Conservation (phyloP, 1,140 invertebrate genomes). For the Drosophila carrolli region DNA sequence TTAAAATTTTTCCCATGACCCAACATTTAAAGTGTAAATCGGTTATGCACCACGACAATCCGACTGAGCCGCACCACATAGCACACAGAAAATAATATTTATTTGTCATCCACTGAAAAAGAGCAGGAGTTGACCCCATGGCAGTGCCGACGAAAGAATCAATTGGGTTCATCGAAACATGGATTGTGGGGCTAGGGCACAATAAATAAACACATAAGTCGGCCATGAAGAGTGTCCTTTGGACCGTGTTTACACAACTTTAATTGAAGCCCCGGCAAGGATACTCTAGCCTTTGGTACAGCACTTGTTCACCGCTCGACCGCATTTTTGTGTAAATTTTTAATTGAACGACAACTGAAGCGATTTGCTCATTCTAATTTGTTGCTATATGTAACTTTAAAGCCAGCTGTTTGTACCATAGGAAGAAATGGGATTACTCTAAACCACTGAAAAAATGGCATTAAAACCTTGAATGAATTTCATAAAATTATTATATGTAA, state of each 20-base stretch:
- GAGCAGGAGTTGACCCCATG: constrained; percentile 45
- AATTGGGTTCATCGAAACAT: constrained; percentile 59
- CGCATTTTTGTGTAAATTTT: constrained; percentile 44
- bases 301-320: constrained; percentile 1
- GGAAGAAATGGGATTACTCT: too few relatives aligned
- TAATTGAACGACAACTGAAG: constrained; percentile 47
- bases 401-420: neutral
- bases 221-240: constrained; percentile 28
- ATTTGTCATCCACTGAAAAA: constrained; percentile 8
- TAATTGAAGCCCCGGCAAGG: constrained; percentile 25
- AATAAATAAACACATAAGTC: constrained; percentile 36
- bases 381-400: constrained; percentile 18
- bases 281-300: constrained; percentile 5
- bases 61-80: constrained; percentile 18
- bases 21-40: constrained; percentile 27
- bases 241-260: constrained; percentile 35
- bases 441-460: neutral
- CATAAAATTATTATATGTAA: too few relatives aligned
- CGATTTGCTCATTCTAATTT: constrained; percentile 30
- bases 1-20: constrained; percentile 20
- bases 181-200: constrained; percentile 18
- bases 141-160: constrained; percentile 53
- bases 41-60: constrained; percentile 28
- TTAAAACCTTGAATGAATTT: too few relatives aligned
- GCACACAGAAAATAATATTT: constrained; percentile 24